phyloP scores from a whole-genome alignment of 2,888 invertebrate species.

The Phymatocera aterrima region DNA sequence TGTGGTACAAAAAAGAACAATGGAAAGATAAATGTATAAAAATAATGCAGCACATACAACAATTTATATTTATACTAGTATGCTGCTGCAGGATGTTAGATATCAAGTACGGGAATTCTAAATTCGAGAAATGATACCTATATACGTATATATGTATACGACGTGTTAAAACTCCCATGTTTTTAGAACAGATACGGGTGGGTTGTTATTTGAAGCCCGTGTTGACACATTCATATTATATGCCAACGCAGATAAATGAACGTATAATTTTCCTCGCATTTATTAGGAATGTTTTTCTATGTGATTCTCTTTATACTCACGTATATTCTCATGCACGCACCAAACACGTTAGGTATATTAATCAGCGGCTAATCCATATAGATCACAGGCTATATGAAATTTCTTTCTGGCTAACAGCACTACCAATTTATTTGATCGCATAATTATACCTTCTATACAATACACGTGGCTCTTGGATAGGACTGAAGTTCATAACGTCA shows the following conservation, averaged over 20 bases:
- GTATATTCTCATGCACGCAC: background rate
- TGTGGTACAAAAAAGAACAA: no score
- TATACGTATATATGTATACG: no score
- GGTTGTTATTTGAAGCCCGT: conserved; percentile 11
- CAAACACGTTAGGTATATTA: no score
- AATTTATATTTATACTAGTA: no score
- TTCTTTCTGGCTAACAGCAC: background rate
- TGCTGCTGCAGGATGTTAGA: no score
- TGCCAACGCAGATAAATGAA: background rate
- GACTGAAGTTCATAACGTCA: background rate
- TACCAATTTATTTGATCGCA: background rate
- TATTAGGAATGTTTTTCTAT: background rate
- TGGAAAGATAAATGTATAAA: no score
- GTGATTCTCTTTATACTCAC: background rate
- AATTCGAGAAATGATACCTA: conserved; percentile 15
- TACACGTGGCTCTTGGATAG: background rate
- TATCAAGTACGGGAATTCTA: background rate
- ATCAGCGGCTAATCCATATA: background rate
- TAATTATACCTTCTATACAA: background rate
- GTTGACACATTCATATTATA: conserved; percentile 14
- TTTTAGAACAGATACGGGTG: conserved; percentile 29
- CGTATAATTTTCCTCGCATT: background rate
- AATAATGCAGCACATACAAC: no score
- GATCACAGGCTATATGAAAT: no score
- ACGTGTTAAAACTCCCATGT: conserved; percentile 12